Base-by-base conservation (phyloP, 1,140 invertebrate genomes). In the Lanistes nyassanus region DNA sequence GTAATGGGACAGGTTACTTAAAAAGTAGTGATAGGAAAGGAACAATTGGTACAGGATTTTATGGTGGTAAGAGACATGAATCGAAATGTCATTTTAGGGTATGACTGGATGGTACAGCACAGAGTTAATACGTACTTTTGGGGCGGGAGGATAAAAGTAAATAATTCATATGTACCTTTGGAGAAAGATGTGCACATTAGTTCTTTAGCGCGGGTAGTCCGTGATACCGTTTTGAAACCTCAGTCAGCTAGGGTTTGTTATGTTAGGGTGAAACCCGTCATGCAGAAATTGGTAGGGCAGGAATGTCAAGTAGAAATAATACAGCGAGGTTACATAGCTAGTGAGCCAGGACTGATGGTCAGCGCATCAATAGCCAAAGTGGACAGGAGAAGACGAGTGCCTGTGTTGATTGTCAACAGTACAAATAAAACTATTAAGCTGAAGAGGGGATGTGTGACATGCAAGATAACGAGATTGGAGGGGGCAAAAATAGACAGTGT, bases 121-220 rank as follows among this genome's bases (percentile, higher is more conserved):
- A n/a, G n/a, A n/a, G n/a, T n/a, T n/a, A n/a, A n/a, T n/a, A n/a
- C n/a, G n/a, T n/a, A n/a, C n/a, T n/a, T n/a, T n/a, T n/a, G n/a
- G n/a, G n/a, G n/a, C n/a, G n/a, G n/a, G n/a, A n/a, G n/a, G n/a
- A n/a, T n/a, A n/a, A n/a, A n/a, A n/a, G n/a, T n/a, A n/a, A n/a
- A n/a, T n/a, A n/a, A n/a, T n/a, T n/a, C n/a, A n/a, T 79, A 81
- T 74, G 73, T 77, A 26, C 67, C 64, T 29, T 55, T 75, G 34
- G 75, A 79, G 60, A 68, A 76, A 31, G 75, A 81, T 65, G 75
- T 76, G 36, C 72, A 79, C 26, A 77, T n/a, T n/a, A n/a, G n/a
- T n/a, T n/a, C n/a, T n/a, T n/a, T n/a, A n/a, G n/a, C n/a, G n/a
- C n/a, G n/a, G 76, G 21, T 26, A 71, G 23, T 70, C 74, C 55